Evolutionary conservation across 2,888 invertebrate species (phyloP).

Genomic region (Drosophila peninsularis): DNA sequence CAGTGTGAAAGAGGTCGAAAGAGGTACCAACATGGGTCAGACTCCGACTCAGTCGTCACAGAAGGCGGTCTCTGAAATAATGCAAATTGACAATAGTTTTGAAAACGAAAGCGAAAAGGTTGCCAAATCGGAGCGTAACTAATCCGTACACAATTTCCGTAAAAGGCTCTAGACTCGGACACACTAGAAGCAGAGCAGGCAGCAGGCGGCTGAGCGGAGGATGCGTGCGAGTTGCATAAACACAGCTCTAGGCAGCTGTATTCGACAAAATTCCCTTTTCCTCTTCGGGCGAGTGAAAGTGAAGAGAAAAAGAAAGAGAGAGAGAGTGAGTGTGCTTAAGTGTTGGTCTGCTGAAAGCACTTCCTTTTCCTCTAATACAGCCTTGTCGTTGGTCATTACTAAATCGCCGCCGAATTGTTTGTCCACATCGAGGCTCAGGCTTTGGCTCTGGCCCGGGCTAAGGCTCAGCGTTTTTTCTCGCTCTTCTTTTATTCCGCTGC

Average conservation of each 20-base stretch:
- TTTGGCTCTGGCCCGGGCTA: constrained; percentile 1
- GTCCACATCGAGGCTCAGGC: constrained; percentile 44
- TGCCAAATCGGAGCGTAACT: constrained; percentile 72
- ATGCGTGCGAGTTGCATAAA: constrained; percentile 42
- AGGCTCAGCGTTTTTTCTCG: constrained; percentile 24
- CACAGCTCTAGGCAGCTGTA: constrained; percentile 22
- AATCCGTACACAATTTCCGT: constrained; percentile 55
- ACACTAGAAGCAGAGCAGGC: constrained; percentile 7
- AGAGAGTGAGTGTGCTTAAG: constrained; percentile 30
- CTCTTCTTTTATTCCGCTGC: constrained; percentile 50
- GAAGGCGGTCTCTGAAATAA: constrained; percentile 72
- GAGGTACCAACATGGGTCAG: constrained; percentile 49
- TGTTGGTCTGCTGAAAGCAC: constrained; percentile 32
- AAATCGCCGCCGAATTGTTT: constrained; percentile 45
- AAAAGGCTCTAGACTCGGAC: constrained; percentile 26
- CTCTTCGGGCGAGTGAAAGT: constrained; percentile 56
- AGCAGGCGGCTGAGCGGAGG: constrained; percentile 10
- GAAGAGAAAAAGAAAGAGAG: constrained; percentile 8
- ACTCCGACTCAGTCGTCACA: constrained; percentile 28
- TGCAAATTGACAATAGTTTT: constrained; percentile 78
- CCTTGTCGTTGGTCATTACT: constrained; percentile 59
- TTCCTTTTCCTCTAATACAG: constrained; percentile 51
- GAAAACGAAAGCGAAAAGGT: constrained; percentile 64
- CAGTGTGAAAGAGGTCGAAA: constrained; percentile 69
- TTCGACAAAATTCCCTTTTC: constrained; percentile 34